Evolutionary conservation across 2,113 vertebrate species (phyloP), one percentile per base, ranked within the genome.

Genomic region (Amphiprion percula): DNA sequence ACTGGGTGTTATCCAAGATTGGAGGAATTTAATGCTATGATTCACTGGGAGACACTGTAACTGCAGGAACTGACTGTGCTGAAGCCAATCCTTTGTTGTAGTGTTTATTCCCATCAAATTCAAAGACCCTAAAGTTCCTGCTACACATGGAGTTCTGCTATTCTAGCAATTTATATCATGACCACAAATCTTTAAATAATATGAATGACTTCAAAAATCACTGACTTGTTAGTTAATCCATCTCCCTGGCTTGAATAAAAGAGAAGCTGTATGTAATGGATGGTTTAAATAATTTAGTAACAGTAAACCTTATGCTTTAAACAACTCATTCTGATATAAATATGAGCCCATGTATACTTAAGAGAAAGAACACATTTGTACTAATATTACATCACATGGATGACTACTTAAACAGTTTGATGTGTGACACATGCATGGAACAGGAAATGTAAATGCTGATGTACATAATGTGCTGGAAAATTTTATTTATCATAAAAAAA

Each of bases 1-100:
- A 37, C 24, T 79, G 87, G 76, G 41, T 21, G 55, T 19, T 37
- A 28, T 53, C 82, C 82, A 87, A 77, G 14, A 74, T 62, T 28
- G 68, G 68, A 72, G n/a, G 64, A 49, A 66, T 46, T 67, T 24
- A 49, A 66, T 53, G 44, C 4, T 15, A 56, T 67, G 21, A 33
- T 14, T 50, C 73, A 63, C 21, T 26, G 44, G 19, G 23, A 16
- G 74, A 76, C 72, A 37, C 33, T 37, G 33, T 37, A 79, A 53
- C 67, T 69, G 65, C 77, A 80, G 67, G 66, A 73, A 46, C 17
- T 19, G 49, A 68, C 59, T 64, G 67, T 30, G 47, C 47, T 53
- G 28, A n/a, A 55, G 71, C 70, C 71, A 61, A 82, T 21, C 2
- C 64, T 47, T 54, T 70, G 68, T 50, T 74, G 59, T 71, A 3